Base-by-base conservation (phyloP, 2,797 vertebrate genomes). In the Hapalemur alaotrensis region DNA sequence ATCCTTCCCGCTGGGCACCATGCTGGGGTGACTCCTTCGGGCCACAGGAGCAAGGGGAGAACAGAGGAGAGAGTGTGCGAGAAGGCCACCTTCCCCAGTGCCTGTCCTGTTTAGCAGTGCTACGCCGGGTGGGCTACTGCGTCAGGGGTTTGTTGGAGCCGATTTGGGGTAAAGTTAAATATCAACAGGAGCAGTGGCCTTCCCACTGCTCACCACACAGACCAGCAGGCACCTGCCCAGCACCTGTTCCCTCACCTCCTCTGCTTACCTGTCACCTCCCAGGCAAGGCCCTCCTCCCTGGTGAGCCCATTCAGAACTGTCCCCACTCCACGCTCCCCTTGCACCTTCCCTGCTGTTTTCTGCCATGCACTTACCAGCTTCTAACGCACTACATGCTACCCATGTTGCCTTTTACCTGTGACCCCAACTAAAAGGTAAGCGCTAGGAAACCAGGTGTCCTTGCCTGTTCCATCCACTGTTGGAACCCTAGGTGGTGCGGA, bases 381-480 rank as follows among this genome's bases (percentile, higher is more conserved):
- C 15, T 28, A 32, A 43, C 43, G 2, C 1, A 10, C 46, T 18
- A 17, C 4, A 0, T 0, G 0, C 18, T 18, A 18, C 50, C 52
- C 38, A 38, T 1, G 30, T 8, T n/a, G 50, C 9, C 65, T 35
- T 43, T n/a, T 52, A 9, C 50, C 12, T 43, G 48, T 4, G 25
- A 17, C 57, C 38, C 35, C 12, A 50, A 4, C 15, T 41, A 17
- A 79, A 6, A 63, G 65, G 82, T 5, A 83, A 41, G 69, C 15
- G 22, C 10, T n/a, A 1, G 0, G 54, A 28, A 63, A 18, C 22
- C 63, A 38, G 67, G 86, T 1, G 2, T 23, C 69, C 78, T 28
- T 61, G 83, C 69, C 67, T 50, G 18, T 65, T 46, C 22, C 2
- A 7, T 32, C n/a, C 80, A 18, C 15, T 5, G 8, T 23, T 38